phyloP scores from a whole-genome alignment of 2,113 vertebrate genomes.

The Nothoprocta pentlandii region DNA sequence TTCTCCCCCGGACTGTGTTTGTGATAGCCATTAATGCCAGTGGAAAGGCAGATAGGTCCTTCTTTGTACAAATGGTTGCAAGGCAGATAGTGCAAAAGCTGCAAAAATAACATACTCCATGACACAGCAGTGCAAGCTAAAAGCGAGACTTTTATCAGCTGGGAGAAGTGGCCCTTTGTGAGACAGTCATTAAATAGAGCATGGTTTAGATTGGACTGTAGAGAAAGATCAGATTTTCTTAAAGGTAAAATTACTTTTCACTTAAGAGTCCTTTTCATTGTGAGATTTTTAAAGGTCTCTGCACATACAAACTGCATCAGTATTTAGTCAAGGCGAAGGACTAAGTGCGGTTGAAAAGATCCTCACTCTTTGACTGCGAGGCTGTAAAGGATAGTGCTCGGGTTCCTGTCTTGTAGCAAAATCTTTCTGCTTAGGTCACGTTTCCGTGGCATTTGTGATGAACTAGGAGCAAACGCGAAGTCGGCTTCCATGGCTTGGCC shows the following conservation, averaged over 20 bases:
- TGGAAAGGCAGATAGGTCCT: constrained; percentile 2
- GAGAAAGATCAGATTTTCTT: constrained; percentile 17
- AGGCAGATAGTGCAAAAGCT: constrained; percentile 9
- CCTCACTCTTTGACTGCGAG: neutral
- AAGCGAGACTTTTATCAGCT: neutral
- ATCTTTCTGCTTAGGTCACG: constrained; percentile 15
- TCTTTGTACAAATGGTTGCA: neutral
- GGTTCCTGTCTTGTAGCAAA: constrained; percentile 35
- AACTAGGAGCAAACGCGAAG: constrained; percentile 16
- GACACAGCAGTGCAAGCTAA: neutral
- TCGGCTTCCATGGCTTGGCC: constrained; percentile 7
- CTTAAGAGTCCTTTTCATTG: neutral
- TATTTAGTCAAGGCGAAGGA: neutral
- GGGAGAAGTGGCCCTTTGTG: neutral
- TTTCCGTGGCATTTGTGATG: neutral
- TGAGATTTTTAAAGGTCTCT: constrained; percentile 34
- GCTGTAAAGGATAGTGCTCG: constrained; percentile 16
- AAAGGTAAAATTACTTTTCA: constrained; percentile 27
- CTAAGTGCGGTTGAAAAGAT: constrained; percentile 2
- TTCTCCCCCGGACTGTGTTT: neutral
- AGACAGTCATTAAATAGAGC: neutral
- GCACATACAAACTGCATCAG: neutral
- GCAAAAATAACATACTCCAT: neutral
- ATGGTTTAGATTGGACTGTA: neutral
- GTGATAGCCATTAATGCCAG: constrained; percentile 41